Percentiles rank a stretch among this genome's conserved stretches.
These are phyloP conservation scores for Neolamprologus devosi DNA, from an alignment of 2,113 vertebrate genomes.

Conservation along the genomic window DNA sequence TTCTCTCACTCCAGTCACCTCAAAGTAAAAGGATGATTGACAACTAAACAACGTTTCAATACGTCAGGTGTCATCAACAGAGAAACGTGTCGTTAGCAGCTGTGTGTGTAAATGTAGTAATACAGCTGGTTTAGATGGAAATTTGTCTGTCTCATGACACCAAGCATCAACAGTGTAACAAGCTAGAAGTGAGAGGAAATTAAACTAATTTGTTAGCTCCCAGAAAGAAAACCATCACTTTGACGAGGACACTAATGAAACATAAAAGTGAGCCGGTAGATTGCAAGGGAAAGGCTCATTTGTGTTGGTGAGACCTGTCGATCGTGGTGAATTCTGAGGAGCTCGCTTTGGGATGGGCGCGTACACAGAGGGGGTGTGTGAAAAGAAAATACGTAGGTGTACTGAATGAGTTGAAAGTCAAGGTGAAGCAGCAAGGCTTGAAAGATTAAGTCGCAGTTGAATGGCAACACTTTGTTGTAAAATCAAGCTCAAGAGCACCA, in stretches of 20 bases:
- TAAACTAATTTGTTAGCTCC: background rate
- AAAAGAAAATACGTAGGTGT: slow-evolving; percentile 1
- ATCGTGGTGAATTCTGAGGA: background rate
- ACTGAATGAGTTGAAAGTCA: background rate
- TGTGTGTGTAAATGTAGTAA: background rate
- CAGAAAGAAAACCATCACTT: background rate
- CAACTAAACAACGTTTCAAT: slow-evolving; percentile 22
- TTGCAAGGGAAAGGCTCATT: background rate
- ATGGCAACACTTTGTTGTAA: background rate
- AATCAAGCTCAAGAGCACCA: background rate
- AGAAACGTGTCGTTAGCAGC: background rate
- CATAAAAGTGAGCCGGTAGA: background rate
- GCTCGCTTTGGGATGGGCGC: background rate
- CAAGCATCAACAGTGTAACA: background rate
- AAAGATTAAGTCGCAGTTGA: background rate
- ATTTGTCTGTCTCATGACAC: background rate
- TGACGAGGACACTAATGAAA: background rate
- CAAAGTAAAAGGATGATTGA: slow-evolving; percentile 28
- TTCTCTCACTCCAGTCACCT: slow-evolving; percentile 1
- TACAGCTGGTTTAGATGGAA: background rate
- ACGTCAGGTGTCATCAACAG: slow-evolving; percentile 16
- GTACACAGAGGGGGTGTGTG: background rate
- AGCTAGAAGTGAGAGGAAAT: background rate
- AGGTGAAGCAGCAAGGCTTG: background rate
- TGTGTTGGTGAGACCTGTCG: background rate